phyloP scores from a whole-genome alignment of 2,113 vertebrate genomes.

The Nibea albiflora region DNA sequence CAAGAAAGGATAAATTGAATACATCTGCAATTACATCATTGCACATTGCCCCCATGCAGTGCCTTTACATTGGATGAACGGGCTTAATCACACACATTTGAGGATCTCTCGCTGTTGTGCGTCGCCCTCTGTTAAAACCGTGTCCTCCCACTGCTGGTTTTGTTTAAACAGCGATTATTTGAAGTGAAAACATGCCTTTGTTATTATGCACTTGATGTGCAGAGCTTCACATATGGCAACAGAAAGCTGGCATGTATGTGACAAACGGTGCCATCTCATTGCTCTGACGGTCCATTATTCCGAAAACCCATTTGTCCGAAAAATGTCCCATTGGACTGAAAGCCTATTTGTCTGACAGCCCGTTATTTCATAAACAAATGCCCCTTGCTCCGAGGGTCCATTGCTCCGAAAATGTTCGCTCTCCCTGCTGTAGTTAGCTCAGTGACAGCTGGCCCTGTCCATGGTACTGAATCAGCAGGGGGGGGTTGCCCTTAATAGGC shows the following conservation, averaged over 20 bases:
- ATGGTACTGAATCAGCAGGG: too few relatives aligned
- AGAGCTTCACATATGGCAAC: constrained; percentile 39
- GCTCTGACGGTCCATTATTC: too few relatives aligned
- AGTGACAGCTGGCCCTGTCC: too few relatives aligned
- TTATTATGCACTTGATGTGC: constrained; percentile 29
- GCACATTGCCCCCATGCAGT: constrained; percentile 29
- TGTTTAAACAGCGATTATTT: constrained; percentile 46
- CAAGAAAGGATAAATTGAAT: constrained; percentile 12
- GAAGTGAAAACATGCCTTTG: constrained; percentile 36
- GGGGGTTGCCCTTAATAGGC: too few relatives aligned
- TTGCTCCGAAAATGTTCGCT: too few relatives aligned
- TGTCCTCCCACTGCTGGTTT: constrained; percentile 46
- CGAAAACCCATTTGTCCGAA: too few relatives aligned
- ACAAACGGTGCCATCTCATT: background rate
- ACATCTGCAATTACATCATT: constrained; percentile 43
- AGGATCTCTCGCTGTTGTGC: constrained; percentile 23
- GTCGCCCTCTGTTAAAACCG: constrained; percentile 57
- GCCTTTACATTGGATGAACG: constrained; percentile 38
- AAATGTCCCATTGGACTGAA: too few relatives aligned
- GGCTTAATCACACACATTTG: constrained; percentile 26
- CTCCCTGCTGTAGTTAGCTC: too few relatives aligned
- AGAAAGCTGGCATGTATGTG: constrained; percentile 38
- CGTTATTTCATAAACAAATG: too few relatives aligned
- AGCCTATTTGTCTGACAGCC: too few relatives aligned
- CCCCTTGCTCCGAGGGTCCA: too few relatives aligned